Evolutionary conservation across 35 echinoderm and acorn worm genomes (phyloP).

Genomic region (Ptychodera flava): DNA sequence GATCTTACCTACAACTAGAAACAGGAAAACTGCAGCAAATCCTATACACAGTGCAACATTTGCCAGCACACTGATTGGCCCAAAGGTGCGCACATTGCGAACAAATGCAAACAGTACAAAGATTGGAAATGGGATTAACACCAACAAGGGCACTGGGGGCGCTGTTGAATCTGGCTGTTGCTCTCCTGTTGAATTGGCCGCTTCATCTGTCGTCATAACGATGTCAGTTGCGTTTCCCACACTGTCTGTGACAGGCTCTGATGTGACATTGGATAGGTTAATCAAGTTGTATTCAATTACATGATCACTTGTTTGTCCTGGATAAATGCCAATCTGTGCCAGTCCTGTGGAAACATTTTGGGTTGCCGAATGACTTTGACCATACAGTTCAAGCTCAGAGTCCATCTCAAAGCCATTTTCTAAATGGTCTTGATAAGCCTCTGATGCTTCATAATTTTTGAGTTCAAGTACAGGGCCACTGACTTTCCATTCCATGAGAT

Average conservation of each 20-base stretch:
- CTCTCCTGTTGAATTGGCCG: neutral
- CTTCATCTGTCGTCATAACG: neutral
- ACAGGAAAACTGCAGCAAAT: constrained; percentile 38
- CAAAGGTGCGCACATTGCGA: constrained; percentile 53
- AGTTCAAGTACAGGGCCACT: neutral
- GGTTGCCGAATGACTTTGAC: neutral
- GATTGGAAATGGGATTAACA: constrained; percentile 58
- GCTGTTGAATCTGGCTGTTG: neutral
- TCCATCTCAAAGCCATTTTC: neutral
- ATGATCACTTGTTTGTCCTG: no score
- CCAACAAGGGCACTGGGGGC: constrained; percentile 29
- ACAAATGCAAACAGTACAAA: constrained; percentile 67
- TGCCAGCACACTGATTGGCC: constrained; percentile 65
- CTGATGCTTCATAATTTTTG: neutral
- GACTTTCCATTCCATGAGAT: neutral
- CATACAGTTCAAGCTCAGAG: neutral
- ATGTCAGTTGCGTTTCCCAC: no score
- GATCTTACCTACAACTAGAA: constrained; percentile 40
- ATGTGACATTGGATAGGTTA: neutral
- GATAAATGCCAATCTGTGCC: neutral
- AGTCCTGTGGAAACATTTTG: neutral
- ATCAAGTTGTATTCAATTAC: neutral
- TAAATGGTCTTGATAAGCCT: neutral
- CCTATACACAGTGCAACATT: constrained; percentile 58
- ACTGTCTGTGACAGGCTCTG: neutral